These are phyloP conservation scores for Montipora capitata DNA, from an alignment of 92 coral and sea anemone species.

Conservation along the genomic window DNA sequence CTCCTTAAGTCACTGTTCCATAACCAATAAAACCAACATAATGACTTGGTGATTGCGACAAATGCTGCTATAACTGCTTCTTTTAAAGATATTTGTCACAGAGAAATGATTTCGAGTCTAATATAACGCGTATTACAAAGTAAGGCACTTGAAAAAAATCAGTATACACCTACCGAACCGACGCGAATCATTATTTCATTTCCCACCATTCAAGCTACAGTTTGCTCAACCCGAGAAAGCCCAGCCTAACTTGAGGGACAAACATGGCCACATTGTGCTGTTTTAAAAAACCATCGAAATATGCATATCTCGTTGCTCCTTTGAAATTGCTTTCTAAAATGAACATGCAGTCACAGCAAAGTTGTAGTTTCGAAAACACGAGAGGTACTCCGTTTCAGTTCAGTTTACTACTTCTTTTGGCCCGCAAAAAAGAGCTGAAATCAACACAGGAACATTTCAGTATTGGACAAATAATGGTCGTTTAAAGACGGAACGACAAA, in stretches of 20 bases:
- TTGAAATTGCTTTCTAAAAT: neutral
- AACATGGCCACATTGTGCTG: neutral
- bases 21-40: conserved; percentile 85
- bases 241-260: neutral
- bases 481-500: neutral
- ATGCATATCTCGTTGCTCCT: neutral
- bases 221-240: neutral
- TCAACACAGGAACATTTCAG: neutral
- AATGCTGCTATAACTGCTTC: conserved; percentile 87
- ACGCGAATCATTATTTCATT: conserved; percentile 30
- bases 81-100: conserved; percentile 89
- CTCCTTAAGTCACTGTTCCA: conserved; percentile 72
- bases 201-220: neutral
- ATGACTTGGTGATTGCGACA: conserved; percentile 86
- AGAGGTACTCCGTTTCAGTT: neutral
- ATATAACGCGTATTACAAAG: conserved; percentile 49
- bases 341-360: neutral
- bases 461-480: neutral
- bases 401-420: no score
- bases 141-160: conserved; percentile 35
- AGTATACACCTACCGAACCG: conserved; percentile 35
- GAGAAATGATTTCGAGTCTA: conserved; percentile 69
- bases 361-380: neutral
- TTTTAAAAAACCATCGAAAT: no score
- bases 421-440: neutral